Evolutionary conservation across 1,140 invertebrate species (phyloP).

Genomic region (Platorchestia sp.): DNA sequence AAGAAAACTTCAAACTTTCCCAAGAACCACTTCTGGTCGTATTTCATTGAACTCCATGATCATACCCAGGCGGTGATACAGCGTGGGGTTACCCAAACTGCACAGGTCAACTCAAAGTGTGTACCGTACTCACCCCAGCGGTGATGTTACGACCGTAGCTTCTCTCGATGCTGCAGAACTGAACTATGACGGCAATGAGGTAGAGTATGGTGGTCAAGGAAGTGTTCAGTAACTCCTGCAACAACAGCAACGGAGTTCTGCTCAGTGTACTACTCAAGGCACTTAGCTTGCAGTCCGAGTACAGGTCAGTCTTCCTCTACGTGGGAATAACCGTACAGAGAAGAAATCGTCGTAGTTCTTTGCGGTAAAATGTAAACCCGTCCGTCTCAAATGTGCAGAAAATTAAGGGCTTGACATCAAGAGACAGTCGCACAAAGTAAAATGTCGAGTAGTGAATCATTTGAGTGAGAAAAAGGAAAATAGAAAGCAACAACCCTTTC

Average conservation of each 20-base stretch:
- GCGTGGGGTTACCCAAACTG: no score
- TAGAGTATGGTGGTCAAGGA: slow-evolving; percentile 80
- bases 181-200: slow-evolving; percentile 83
- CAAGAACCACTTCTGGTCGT: neutral
- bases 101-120: neutral
- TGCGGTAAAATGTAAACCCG: no score
- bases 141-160: slow-evolving; percentile 77
- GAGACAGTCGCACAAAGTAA: no score
- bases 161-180: slow-evolving; percentile 74
- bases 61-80: neutral
- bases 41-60: neutral
- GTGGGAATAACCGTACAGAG: neutral
- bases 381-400: no score
- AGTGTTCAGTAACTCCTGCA: slow-evolving; percentile 85
- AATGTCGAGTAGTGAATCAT: no score
- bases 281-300: neutral
- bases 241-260: slow-evolving; percentile 60
- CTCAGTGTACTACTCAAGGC: neutral
- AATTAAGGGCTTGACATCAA: no score
- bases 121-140: slow-evolving; percentile 78
- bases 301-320: neutral
- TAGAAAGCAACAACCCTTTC: no score
- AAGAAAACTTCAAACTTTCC: neutral
- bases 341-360: no score
- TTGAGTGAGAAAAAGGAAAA: no score